Percentiles rank a stretch among this genome's conserved stretches.
Conservation (phyloP, 2,797 vertebrate species). For the Myotis daubentonii region DNA sequence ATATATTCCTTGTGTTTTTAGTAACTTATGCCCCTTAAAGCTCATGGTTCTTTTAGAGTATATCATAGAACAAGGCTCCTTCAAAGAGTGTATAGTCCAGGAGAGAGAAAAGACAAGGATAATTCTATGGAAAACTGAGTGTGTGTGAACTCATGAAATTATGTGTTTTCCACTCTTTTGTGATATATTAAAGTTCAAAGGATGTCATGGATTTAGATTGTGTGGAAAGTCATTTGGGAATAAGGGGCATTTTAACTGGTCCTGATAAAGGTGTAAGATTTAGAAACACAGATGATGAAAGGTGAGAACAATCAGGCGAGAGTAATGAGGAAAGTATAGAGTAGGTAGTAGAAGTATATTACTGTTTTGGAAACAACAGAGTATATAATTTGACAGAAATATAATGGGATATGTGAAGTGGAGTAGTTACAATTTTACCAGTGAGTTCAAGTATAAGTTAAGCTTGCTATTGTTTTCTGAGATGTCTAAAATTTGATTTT, state of each 20-base stretch:
- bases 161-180: neutral
- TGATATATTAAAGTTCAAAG: neutral
- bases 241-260: neutral
- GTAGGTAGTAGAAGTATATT: neutral
- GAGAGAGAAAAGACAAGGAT: neutral
- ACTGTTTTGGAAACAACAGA: neutral
- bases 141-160: neutral
- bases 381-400: neutral
- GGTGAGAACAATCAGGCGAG: neutral
- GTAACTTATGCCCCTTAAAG: neutral
- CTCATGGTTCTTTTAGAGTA: neutral
- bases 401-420: neutral
- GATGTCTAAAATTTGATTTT: constrained; percentile 54
- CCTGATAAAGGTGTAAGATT: neutral
- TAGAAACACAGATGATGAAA: constrained; percentile 1
- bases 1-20: neutral
- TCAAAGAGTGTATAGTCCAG: neutral
- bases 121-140: neutral
- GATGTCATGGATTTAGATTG: neutral
- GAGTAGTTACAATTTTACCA: neutral
- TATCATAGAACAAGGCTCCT: neutral
- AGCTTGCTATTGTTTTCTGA: neutral
- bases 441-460: constrained; percentile 27
- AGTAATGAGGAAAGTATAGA: neutral
- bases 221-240: neutral